Conservation (phyloP, 2,113 vertebrate genomes). For the Sander vitreus region DNA sequence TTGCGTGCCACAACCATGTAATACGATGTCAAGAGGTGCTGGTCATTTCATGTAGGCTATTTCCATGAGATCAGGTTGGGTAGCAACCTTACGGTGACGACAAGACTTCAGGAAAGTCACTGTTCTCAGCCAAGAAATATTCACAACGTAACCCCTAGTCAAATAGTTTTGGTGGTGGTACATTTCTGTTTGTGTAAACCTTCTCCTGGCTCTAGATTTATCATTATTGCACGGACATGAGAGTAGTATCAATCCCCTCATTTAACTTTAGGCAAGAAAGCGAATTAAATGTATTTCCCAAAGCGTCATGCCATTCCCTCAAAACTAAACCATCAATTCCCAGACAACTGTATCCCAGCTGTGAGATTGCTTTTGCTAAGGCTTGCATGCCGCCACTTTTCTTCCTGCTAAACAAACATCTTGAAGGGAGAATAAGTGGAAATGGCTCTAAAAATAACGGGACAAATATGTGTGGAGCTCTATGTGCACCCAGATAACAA, state of each 20-base stretch:
- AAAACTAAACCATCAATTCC: not conserved
- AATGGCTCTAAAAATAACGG: slow-evolving; percentile 74
- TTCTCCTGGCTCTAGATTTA: not conserved
- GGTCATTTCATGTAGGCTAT: too few relatives aligned
- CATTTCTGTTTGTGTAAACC: not conserved
- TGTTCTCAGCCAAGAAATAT: too few relatives aligned
- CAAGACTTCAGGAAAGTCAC: too few relatives aligned
- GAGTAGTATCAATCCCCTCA: not conserved
- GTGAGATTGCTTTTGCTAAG: slow-evolving; percentile 23
- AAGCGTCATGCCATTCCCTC: not conserved
- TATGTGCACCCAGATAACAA: slow-evolving; percentile 79
- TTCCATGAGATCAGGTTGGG: too few relatives aligned
- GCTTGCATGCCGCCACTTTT: slow-evolving; percentile 11
- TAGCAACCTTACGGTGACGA: too few relatives aligned
- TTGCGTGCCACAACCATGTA: too few relatives aligned
- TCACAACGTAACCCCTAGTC: too few relatives aligned
- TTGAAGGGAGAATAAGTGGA: slow-evolving; percentile 58
- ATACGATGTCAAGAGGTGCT: too few relatives aligned
- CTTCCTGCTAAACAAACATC: slow-evolving; percentile 51
- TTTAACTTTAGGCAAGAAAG: not conserved
- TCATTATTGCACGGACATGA: not conserved
- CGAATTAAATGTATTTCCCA: not conserved
- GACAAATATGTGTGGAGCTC: slow-evolving; percentile 57
- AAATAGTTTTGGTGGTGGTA: too few relatives aligned
- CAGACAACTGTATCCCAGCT: not conserved